These are phyloP conservation scores for Sebastolobus altivelis DNA, from an alignment of 2,797 vertebrate species.

Conservation along the genomic window DNA sequence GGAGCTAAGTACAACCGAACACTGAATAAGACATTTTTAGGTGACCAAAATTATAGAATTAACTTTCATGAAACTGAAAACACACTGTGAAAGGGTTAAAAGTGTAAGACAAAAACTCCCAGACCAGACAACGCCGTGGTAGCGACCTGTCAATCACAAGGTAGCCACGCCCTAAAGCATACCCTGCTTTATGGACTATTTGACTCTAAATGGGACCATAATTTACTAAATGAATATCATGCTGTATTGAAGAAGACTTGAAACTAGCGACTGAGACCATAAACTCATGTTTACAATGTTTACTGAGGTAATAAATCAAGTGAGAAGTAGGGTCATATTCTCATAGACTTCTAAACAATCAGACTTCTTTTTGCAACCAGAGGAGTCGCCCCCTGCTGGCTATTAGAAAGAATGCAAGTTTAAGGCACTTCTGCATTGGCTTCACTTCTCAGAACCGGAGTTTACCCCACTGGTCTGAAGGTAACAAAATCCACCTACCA, in stretches of 20 bases:
- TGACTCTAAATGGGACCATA: not conserved
- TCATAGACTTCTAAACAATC: too few relatives aligned
- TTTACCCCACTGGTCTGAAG: too few relatives aligned
- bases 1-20: not conserved
- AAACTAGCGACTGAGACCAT: too few relatives aligned
- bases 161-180: not conserved
- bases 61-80: not conserved
- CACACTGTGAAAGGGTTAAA: not conserved
- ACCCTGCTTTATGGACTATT: not conserved
- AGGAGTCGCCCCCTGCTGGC: too few relatives aligned
- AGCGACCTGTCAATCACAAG: not conserved
- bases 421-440: not conserved
- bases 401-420: too few relatives aligned
- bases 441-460: too few relatives aligned
- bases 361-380: too few relatives aligned
- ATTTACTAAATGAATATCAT: too few relatives aligned
- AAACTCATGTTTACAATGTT: too few relatives aligned
- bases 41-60: not conserved
- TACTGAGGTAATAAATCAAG: too few relatives aligned
- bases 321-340: accelerated
- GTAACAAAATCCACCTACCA: not conserved
- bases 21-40: not conserved
- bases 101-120: not conserved
- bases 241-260: too few relatives aligned
- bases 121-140: not conserved